These are phyloP conservation scores for Acleris holmiana DNA, from an alignment of 2,888 invertebrate genomes.

Conservation along the genomic window DNA sequence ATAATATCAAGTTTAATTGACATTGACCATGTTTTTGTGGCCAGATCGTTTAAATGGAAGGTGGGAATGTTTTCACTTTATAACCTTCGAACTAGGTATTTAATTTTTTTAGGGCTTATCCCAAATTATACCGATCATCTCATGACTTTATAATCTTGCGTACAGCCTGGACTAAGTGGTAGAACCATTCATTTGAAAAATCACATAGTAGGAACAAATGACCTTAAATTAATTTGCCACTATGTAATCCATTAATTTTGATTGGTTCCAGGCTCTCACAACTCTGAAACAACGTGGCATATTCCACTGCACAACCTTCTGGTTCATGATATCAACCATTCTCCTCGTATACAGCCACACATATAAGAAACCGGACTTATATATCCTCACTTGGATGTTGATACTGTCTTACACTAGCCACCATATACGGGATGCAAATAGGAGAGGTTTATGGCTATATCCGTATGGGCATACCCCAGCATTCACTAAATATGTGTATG, in stretches of 20 bases:
- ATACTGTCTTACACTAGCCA: slow-evolving; percentile 66
- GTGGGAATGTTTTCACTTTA: slow-evolving; percentile 47
- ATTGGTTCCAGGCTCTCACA: slow-evolving; percentile 63
- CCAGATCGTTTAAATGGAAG: slow-evolving; percentile 67
- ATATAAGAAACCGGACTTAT: slow-evolving; percentile 57
- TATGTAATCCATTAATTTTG: background rate
- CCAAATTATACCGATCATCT: too few species aligned
- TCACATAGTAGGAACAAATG: too few species aligned
- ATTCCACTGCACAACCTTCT: slow-evolving; percentile 70
- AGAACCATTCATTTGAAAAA: too few species aligned
- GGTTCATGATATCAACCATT: slow-evolving; percentile 51
- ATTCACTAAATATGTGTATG: slow-evolving; percentile 58
- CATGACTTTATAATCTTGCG: too few species aligned
- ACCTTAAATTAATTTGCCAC: too few species aligned
- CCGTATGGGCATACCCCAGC: slow-evolving; percentile 66
- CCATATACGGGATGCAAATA: slow-evolving; percentile 67
- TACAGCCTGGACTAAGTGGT: too few species aligned
- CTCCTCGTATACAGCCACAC: slow-evolving; percentile 57
- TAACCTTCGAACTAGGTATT: too few species aligned
- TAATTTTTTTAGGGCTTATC: too few species aligned
- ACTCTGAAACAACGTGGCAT: slow-evolving; percentile 63
- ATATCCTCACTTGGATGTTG: slow-evolving; percentile 60
- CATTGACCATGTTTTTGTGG: slow-evolving; percentile 71
- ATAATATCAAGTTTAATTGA: slow-evolving; percentile 66
- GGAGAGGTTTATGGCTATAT: slow-evolving; percentile 70